Evolutionary conservation across 2,888 invertebrate species (phyloP).

Genomic region (Dynastes hyllus): DNA sequence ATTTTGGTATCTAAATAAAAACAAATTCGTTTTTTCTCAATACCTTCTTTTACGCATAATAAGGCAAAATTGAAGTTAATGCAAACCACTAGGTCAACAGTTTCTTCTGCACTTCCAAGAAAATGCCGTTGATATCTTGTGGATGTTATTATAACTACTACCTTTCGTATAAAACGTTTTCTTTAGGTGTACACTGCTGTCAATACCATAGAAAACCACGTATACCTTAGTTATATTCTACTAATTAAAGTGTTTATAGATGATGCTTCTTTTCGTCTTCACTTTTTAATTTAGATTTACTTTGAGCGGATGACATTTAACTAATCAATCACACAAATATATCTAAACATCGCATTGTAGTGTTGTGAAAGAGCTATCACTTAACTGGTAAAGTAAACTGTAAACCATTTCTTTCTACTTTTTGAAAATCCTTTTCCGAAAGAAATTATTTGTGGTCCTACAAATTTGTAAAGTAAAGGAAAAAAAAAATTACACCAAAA

Average conservation of each 20-base stretch:
- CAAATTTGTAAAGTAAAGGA: too few species aligned
- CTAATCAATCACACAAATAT: conserved; percentile 53
- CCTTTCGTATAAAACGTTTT: background rate
- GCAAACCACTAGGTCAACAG: too few species aligned
- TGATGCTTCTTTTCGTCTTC: background rate
- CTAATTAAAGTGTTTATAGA: too few species aligned
- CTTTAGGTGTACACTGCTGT: background rate
- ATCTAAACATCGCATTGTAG: conserved; percentile 49
- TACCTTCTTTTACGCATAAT: background rate
- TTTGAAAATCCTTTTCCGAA: too few species aligned
- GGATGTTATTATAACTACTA: background rate
- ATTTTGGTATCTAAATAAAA: conserved; percentile 21
- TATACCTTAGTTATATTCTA: too few species aligned
- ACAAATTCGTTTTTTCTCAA: background rate
- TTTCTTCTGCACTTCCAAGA: too few species aligned
- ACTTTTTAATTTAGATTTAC: background rate
- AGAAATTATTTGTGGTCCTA: too few species aligned
- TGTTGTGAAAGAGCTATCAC: conserved; percentile 51
- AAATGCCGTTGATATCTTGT: too few species aligned
- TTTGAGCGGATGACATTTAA: conserved; percentile 15
- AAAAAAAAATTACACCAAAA: too few species aligned
- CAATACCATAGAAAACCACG: background rate
- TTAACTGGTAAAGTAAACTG: background rate
- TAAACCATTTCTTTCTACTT: too few species aligned
- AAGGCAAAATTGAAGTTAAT: too few species aligned